Base-by-base conservation (phyloP, 2,888 invertebrate genomes). In the Torymus auratus region DNA sequence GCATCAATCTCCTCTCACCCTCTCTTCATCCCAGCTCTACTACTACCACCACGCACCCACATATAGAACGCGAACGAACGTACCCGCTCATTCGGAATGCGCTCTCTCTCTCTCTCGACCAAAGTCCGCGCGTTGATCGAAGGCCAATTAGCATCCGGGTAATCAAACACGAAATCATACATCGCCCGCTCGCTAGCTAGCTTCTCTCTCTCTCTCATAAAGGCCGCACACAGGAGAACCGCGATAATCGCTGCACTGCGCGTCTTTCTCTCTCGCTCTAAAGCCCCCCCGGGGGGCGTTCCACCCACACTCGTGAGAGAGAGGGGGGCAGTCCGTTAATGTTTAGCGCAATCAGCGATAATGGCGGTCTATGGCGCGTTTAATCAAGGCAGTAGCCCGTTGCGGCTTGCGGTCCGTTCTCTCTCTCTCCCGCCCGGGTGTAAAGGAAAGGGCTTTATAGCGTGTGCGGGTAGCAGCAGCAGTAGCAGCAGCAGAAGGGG, bases 301-400 rank as follows among this genome's bases (percentile, higher is more conserved):
- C 20, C 52, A 17, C 20, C 15, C 20, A 20, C 13, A 53, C 15
- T 12, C 7, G 65, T 50, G 70, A 15, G 65, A 62, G 70, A 53
- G 70, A 15, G 65, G 62, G 70, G 64, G 20, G 76, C 86, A 84
- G 86, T 87, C 90, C 88, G 90, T 89, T 91, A 91, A 91, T 91
- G 91, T 91, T 91, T 90, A 90, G 90, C 90, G 90, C 90, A 91
- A 91, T 91, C 91, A 91, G 90, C 90, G 91, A 91, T 91, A 91
- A 91, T 91, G 89, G 90, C 89, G 90, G 90, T 91, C 90, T 90
- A 90, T 88, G 90, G 90, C 89, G 90, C 90, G 91, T 91, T 91
- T 91, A 91, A 91, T 91, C 91, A 91, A 90, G 90, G 90, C 90
- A 90, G 90, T 90, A 90, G 90, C 89, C 88, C 90, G 89, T 89